Evolutionary conservation across 2,113 vertebrate species (phyloP).

Genomic region (Zapus hudsonius): DNA sequence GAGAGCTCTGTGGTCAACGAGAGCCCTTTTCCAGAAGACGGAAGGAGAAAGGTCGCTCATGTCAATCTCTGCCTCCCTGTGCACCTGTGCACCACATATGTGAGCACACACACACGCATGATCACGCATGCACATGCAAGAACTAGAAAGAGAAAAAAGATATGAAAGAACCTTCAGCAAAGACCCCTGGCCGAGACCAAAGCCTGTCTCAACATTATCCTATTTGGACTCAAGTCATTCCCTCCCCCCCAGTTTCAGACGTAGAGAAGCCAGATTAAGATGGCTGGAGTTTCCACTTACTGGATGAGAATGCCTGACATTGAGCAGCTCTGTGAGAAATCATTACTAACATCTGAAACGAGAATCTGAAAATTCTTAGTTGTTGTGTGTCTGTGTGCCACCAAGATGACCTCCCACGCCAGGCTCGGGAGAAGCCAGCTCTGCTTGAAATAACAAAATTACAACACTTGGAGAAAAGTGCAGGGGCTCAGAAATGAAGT

Average conservation of each 20-base stretch:
- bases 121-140: too few relatives aligned
- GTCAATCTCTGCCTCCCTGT: too few relatives aligned
- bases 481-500: conserved; percentile 56
- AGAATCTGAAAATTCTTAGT: conserved; percentile 40
- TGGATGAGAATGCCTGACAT: neutral
- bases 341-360: conserved; percentile 22
- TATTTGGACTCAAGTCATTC: neutral
- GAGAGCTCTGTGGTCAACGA: neutral
- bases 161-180: neutral
- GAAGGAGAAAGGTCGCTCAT: too few relatives aligned
- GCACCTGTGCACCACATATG: too few relatives aligned
- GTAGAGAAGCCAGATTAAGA: conserved; percentile 20
- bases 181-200: neutral
- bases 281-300: neutral
- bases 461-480: conserved; percentile 41
- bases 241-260: neutral
- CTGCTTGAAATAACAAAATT: conserved; percentile 61
- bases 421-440: neutral
- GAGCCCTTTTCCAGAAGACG: neutral
- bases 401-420: neutral
- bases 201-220: neutral
- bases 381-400: neutral
- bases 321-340: neutral
- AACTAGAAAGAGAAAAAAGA: neutral
- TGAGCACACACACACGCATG: too few relatives aligned